Percentiles rank a stretch among this genome's conserved stretches.
Evolutionary conservation across 2,888 invertebrate species (phyloP).

Genomic region (Xestia ashworthii): DNA sequence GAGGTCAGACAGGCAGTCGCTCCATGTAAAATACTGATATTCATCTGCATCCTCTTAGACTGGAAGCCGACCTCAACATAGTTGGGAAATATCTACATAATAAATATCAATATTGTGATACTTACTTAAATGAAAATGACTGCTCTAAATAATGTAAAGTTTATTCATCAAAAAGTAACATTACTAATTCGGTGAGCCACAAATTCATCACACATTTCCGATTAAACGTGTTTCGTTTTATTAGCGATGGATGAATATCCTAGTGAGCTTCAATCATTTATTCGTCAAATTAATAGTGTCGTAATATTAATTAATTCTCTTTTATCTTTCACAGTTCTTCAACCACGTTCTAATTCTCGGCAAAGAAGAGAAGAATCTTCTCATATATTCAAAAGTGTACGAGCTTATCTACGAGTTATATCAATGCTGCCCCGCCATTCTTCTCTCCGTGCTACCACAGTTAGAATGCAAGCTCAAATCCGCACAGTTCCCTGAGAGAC

Average conservation of each 20-base stretch:
- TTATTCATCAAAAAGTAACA: too few relatives aligned
- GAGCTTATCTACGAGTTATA: conserved; percentile 99
- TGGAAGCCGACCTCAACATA: too few relatives aligned
- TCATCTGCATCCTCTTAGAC: too few relatives aligned
- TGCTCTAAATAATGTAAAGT: too few relatives aligned
- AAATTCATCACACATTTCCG: neutral
- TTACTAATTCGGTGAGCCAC: too few relatives aligned
- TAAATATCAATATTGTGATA: too few relatives aligned
- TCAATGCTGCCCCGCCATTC: conserved; percentile 96
- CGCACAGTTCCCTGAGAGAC: conserved; percentile 96
- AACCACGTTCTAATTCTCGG: conserved; percentile 98
- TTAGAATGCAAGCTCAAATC: conserved; percentile 98
- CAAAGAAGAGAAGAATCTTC: conserved; percentile 95
- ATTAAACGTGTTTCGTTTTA: neutral
- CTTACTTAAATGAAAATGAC: too few relatives aligned
- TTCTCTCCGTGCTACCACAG: conserved; percentile 97
- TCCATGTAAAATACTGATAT: too few relatives aligned
- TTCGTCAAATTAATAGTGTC: neutral
- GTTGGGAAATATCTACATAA: too few relatives aligned
- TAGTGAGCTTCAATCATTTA: neutral
- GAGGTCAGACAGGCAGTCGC: too few relatives aligned
- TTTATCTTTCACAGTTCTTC: conserved; percentile 94
- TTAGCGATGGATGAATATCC: neutral
- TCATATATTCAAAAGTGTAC: conserved; percentile 96
- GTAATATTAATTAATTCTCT: neutral